Evolutionary conservation across 1,140 invertebrate species (phyloP), one percentile per base, ranked within the genome.

Genomic region (Dendroctonus valens): DNA sequence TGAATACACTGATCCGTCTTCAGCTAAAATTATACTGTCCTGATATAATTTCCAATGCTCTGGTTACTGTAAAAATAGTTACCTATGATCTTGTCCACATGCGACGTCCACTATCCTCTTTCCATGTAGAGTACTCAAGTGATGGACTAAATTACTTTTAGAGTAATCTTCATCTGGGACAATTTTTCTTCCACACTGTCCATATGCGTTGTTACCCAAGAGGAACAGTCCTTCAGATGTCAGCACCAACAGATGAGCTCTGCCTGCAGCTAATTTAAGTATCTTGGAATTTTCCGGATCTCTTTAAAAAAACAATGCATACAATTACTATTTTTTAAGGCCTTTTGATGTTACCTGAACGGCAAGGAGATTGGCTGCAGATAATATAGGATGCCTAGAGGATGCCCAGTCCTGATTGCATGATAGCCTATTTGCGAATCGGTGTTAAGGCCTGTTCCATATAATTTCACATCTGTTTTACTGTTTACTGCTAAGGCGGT

Each of bases 171-270:
- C 94, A 73, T 89, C 82, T 15, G 85, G 75, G 70, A 96, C 87
- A 70, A 97, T 88, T 60, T 81, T 81, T 52, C 95, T 81, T 0
- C 94, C 95, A 81, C 96, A 98, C 78, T 98, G 96, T 8, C 96
- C 96, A 80, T 92, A 96, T 0, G 87, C 84, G 84, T 98, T 98
- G 76, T 96, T 95, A 12, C 96, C 96, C 69, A 97, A 78, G 44
- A 90, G 87, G 73, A 90, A 97, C 0, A 95, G 83, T 75, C 91
- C 91, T 75, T 87, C 87, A 66, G 89, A 85, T 4, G 93, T 94
- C 7, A 94, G 76, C 53, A 96, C 82, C 5, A 93, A 79, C 7
- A 90, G 85, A 80, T 99, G 96, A 5, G 94, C 93, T 70, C 95
- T 80, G 3, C 96, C 96, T 69, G 92, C 92, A 9, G 89, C 85